phyloP scores from a whole-genome alignment of 2,797 vertebrate species.

The Pseudopleuronectes americanus region DNA sequence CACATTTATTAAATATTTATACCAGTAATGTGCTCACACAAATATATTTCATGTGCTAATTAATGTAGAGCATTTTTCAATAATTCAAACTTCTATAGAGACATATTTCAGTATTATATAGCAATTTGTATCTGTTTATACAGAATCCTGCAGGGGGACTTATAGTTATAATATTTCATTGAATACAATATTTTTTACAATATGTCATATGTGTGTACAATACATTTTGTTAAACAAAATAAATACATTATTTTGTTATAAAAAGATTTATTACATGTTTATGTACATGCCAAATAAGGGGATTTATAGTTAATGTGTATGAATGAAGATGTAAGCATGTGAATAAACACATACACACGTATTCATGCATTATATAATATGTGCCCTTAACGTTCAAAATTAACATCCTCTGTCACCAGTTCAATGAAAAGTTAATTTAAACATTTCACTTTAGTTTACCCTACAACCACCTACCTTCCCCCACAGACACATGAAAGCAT shows the following conservation, averaged over 20 bases:
- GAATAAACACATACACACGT: neutral
- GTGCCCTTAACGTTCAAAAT: neutral
- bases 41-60: neutral
- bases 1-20: no score
- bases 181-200: no score
- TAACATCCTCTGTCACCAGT: neutral
- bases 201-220: no score
- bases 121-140: neutral
- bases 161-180: no score
- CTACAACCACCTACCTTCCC: constrained; percentile 30
- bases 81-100: neutral
- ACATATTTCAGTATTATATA: neutral
- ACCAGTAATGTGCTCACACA: neutral
- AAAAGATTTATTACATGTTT: no score
- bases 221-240: no score
- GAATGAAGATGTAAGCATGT: neutral
- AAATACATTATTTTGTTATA: no score
- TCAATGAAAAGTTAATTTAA: constrained; percentile 19
- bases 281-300: neutral
- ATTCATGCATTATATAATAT: neutral
- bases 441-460: constrained; percentile 32
- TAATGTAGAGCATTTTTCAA: neutral
- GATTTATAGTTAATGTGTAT: neutral
- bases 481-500: constrained; percentile 44
- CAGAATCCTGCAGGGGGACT: no score